Evolutionary conservation across 2,797 vertebrate species (phyloP).

Genomic region (Amblyraja radiata): DNA sequence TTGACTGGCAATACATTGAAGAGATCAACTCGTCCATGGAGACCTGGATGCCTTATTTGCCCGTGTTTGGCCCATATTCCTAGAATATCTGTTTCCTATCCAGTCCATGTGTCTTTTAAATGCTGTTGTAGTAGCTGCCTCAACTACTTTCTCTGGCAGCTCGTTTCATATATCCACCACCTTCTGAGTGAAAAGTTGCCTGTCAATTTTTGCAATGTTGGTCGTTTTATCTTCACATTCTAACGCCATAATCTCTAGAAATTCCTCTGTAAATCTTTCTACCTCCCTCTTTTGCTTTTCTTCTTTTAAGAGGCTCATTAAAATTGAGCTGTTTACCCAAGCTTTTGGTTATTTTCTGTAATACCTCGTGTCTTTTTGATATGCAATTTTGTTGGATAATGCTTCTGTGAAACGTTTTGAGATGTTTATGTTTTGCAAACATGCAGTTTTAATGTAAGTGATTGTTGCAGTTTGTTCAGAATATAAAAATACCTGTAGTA

Average conservation of each 20-base stretch:
- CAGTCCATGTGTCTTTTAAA: no score
- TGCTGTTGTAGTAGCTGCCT: no score
- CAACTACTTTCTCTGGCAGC: no score
- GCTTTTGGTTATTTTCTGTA: background rate
- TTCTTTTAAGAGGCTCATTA: no score
- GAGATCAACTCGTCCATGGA: background rate
- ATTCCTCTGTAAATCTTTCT: background rate
- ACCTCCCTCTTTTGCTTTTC: background rate
- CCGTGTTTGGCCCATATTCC: no score
- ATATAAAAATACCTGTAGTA: background rate
- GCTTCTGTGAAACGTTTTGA: background rate
- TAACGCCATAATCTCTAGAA: background rate
- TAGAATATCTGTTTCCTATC: no score
- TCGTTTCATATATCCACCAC: no score
- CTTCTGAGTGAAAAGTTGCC: no score
- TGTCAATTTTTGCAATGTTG: background rate
- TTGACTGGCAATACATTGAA: background rate
- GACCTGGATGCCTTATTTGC: no score
- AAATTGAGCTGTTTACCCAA: background rate
- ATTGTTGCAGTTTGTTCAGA: background rate
- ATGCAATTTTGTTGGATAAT: background rate
- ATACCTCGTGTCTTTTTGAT: background rate
- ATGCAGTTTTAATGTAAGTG: background rate
- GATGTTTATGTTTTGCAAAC: background rate
- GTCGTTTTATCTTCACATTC: background rate